Base-by-base conservation (phyloP, 2,888 invertebrate genomes). In the Idaea straminata region DNA sequence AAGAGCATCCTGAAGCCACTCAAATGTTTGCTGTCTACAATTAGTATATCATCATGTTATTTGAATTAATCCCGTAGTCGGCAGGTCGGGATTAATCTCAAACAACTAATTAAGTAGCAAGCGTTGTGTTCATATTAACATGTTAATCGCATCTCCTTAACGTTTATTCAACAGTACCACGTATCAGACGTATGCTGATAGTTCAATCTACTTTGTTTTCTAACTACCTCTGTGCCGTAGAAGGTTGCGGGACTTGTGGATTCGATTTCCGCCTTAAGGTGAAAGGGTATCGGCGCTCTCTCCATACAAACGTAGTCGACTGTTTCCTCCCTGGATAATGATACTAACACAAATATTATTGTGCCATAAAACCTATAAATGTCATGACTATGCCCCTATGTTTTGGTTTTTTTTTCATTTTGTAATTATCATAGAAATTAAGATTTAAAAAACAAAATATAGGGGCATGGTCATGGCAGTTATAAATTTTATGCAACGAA, bases 71-170 rank as follows among this genome's bases (percentile, higher is more conserved):
- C 71, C 70, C 2, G 62, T 67, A 65, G 60, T 64, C 65, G 67
- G 64, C 65, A 72, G 66, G 72, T 72, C 64, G 64, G 72, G 76
- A 72, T 79, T 80, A 78, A 78, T 80, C 80, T 80, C 77, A 71
- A 81, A 80, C 78, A 78, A 81, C 83, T 89, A 86, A 89, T 89
- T 88, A 47, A 47, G 47, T 47, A 88, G 82, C 68, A 74, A 74
- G 79, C 77, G 80, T 82, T 83, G 77, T 81, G 80, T 78, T 84
- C 80, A 73, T 81, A 83, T 86, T 85, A 83, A 84, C 83, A 82
- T 83, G 80, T 80, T 82, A 80, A 83, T 83, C 78, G 79, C 73
- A 72, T 77, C 75, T 75, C 76, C 77, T 77, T 78, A 69, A 68
- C 76, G 74, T 77, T 76, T 77, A 73, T 76, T 69, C 72, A 67